Evolutionary conservation across 2,797 vertebrate genomes (phyloP).

Genomic region (Carduelis carduelis): DNA sequence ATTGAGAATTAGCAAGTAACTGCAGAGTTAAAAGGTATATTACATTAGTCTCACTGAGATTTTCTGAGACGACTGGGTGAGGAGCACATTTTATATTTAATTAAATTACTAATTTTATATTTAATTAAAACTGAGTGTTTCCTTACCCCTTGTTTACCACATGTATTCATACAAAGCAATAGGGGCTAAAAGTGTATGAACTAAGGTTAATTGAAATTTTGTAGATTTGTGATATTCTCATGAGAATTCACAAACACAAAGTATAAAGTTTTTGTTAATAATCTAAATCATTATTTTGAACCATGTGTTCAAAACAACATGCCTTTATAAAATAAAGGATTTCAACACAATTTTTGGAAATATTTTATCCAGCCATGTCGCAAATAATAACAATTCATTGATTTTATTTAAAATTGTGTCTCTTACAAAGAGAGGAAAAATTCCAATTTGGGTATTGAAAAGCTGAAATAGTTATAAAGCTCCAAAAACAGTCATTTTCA

Average conservation of each 20-base stretch:
- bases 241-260: not conserved
- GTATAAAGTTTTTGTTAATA: not conserved
- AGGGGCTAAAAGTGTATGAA: not conserved
- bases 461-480: not conserved
- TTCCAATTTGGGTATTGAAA: not conserved
- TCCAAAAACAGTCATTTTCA: not conserved
- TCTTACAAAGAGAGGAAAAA: not conserved
- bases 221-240: not conserved
- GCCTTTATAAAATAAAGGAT: not conserved
- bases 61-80: not conserved
- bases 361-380: not conserved
- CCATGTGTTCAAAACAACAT: not conserved
- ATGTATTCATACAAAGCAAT: not conserved
- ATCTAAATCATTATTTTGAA: not conserved
- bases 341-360: not conserved
- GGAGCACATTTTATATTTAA: not conserved
- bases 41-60: not conserved
- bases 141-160: not conserved
- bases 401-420: not conserved
- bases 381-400: not conserved
- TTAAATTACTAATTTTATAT: not conserved
- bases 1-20: not conserved
- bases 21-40: not conserved
- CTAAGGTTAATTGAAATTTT: not conserved
- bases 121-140: not conserved